Evolutionary conservation across 2,113 vertebrate species (phyloP).

Genomic region (Uria lomvia): DNA sequence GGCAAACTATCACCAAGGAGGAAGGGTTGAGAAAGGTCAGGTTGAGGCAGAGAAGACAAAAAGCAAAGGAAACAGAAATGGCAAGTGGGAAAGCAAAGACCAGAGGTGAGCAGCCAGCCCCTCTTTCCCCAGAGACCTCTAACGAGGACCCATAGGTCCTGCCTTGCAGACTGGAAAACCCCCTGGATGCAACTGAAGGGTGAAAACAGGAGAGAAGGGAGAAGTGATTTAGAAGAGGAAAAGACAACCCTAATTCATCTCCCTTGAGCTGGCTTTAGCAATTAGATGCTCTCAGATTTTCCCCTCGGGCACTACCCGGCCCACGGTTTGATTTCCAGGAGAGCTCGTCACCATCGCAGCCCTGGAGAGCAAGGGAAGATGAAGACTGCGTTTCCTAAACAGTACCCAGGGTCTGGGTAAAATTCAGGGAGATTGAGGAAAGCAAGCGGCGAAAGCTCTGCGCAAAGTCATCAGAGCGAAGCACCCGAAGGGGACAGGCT

Average conservation of each 20-base stretch:
- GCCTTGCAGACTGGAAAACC: neutral
- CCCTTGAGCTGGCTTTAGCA: neutral
- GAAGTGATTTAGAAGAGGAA: neutral
- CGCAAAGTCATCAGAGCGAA: neutral
- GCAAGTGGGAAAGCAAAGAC: neutral
- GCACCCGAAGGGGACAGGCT: neutral
- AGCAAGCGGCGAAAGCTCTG: neutral
- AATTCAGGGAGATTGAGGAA: neutral
- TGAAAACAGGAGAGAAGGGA: neutral
- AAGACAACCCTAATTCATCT: neutral
- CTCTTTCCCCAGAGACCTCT: neutral
- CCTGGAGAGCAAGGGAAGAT: neutral
- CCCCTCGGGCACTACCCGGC: neutral
- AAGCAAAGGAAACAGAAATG: neutral
- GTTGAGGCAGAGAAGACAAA: neutral
- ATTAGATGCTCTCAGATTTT: neutral
- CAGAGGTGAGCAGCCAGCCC: neutral
- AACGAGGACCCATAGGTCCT: fast-evolving
- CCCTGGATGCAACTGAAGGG: neutral
- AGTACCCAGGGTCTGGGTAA: neutral
- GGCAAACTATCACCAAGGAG: neutral
- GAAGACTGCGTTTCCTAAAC: neutral
- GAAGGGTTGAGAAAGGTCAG: neutral
- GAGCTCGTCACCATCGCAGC: neutral
- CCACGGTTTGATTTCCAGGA: neutral